Evolutionary conservation across 1,140 invertebrate genomes (phyloP).

Genomic region (Drosophila lini): DNA sequence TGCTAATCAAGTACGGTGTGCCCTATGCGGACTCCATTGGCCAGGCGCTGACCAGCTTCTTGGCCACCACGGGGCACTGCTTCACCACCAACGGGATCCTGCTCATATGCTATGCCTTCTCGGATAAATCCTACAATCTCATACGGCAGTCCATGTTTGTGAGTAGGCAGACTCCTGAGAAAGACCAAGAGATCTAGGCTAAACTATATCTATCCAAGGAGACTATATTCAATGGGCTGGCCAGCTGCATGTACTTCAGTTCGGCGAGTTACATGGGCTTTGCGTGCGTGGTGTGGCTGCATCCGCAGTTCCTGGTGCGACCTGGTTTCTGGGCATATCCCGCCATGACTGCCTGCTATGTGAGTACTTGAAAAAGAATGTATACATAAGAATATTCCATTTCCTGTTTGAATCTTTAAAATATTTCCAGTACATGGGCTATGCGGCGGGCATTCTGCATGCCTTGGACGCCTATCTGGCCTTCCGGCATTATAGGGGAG

Average conservation of each 20-base stretch:
- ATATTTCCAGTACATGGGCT: constrained; percentile 88
- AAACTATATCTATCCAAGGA: constrained; percentile 86
- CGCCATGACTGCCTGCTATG: constrained; percentile 92
- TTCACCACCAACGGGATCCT: constrained; percentile 89
- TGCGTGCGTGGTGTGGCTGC: constrained; percentile 90
- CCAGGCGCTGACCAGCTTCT: constrained; percentile 89
- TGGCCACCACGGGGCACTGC: constrained; percentile 90
- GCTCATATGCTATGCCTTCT: constrained; percentile 90
- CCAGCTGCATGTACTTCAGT: constrained; percentile 90
- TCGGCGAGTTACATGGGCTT: constrained; percentile 91
- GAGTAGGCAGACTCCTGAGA: constrained; percentile 80
- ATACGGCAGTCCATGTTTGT: constrained; percentile 92
- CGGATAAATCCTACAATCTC: constrained; percentile 89
- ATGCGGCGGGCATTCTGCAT: constrained; percentile 89
- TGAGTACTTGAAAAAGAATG: constrained; percentile 85
- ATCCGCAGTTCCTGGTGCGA: constrained; percentile 86
- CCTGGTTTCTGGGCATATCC: constrained; percentile 89
- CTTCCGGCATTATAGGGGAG: constrained; percentile 88
- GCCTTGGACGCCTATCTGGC: constrained; percentile 90
- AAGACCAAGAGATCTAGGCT: not conserved
- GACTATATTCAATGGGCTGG: constrained; percentile 90
- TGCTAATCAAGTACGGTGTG: constrained; percentile 90
- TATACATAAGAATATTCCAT: not conserved
- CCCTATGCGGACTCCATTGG: constrained; percentile 88
- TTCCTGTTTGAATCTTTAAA: not conserved